Conservation (phyloP, 2,888 invertebrate genomes). For the Pammene fasciana region DNA sequence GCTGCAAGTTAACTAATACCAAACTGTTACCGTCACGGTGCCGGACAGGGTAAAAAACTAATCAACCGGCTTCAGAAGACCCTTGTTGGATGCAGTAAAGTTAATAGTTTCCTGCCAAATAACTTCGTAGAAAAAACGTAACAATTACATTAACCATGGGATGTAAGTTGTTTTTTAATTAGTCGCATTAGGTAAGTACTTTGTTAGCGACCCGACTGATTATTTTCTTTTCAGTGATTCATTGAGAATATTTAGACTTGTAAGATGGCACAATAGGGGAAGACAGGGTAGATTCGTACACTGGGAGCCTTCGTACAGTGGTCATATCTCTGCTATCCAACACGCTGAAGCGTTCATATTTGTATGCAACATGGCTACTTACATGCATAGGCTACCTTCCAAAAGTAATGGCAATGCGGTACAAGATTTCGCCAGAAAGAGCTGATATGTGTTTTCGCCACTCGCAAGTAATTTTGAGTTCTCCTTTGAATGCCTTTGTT, state of each 20-base stretch:
- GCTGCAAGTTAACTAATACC: slow-evolving; percentile 25
- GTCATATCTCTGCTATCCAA: too few species aligned
- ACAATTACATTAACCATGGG: slow-evolving; percentile 20
- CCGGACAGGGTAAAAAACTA: slow-evolving; percentile 50
- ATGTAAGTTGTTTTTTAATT: slow-evolving; percentile 20
- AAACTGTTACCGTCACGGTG: slow-evolving; percentile 37
- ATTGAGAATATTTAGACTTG: neutral
- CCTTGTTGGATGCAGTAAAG: slow-evolving; percentile 48
- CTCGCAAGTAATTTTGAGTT: too few species aligned
- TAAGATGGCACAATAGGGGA: too few species aligned
- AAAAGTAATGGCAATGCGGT: too few species aligned
- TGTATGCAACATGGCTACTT: too few species aligned
- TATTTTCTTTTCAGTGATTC: neutral
- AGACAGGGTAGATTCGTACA: too few species aligned
- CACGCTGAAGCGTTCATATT: too few species aligned
- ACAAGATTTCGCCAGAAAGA: too few species aligned
- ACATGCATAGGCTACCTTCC: too few species aligned
- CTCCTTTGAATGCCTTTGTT: too few species aligned
- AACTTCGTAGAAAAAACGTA: slow-evolving; percentile 47
- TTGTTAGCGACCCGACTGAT: neutral
- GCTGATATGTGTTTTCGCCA: too few species aligned
- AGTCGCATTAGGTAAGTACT: neutral
- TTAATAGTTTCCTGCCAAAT: slow-evolving; percentile 59
- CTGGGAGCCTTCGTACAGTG: too few species aligned
- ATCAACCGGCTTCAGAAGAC: slow-evolving; percentile 56